Conservation (phyloP, 2,797 vertebrate genomes). For the Rallus crepitans region DNA sequence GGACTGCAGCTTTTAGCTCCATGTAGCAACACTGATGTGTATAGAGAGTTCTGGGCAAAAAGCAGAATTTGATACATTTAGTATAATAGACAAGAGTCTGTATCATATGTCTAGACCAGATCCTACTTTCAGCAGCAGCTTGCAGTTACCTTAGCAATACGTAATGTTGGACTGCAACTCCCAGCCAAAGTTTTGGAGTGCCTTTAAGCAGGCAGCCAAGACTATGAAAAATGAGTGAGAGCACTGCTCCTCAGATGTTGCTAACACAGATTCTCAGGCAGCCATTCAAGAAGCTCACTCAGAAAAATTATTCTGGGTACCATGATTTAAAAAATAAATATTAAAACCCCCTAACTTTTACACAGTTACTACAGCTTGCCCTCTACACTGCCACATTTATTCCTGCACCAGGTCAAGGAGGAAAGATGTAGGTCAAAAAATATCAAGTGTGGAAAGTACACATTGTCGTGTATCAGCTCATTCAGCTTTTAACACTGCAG, state of each 20-base stretch:
- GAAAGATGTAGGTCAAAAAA: not conserved
- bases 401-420: not conserved
- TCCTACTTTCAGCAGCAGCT: not conserved
- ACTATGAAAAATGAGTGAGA: not conserved
- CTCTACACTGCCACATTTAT: not conserved
- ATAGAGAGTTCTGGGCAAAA: not conserved
- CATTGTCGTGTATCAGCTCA: not conserved
- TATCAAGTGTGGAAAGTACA: not conserved
- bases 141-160: not conserved
- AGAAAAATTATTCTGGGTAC: not conserved
- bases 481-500: not conserved
- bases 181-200: not conserved
- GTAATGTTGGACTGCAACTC: not conserved
- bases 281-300: not conserved
- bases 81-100: rapidly evolving
- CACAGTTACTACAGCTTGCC: not conserved
- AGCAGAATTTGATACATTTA: not conserved
- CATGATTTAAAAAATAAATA: not conserved
- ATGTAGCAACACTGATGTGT: not conserved
- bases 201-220: not conserved
- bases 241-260: not conserved
- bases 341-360: not conserved
- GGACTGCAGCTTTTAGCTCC: not conserved
- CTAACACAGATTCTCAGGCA: not conserved
- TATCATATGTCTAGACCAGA: not conserved